Conservation (phyloP, 2,797 vertebrate species). For the Philypnodon macrostomus region DNA sequence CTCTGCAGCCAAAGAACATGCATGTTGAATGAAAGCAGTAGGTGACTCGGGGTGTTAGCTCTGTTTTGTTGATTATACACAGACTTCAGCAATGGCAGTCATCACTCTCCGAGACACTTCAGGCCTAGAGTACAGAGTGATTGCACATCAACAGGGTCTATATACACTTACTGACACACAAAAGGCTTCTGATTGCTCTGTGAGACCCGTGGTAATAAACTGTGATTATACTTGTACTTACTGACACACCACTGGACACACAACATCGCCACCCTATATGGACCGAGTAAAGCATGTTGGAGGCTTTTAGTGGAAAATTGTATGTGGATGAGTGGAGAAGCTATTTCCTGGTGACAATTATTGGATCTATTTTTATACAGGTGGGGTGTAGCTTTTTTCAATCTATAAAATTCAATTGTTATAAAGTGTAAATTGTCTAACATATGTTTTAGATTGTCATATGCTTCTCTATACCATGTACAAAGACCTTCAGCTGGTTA, state of each 20-base stretch:
- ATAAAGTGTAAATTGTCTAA: too few species aligned
- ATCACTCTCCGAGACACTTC: conserved; percentile 27
- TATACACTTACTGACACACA: conserved; percentile 53
- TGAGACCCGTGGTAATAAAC: conserved; percentile 35
- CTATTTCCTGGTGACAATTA: too few species aligned
- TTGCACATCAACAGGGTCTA: conserved; percentile 54
- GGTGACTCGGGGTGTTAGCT: background rate
- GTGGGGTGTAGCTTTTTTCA: too few species aligned
- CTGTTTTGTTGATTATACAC: conserved; percentile 43
- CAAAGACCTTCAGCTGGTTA: too few species aligned
- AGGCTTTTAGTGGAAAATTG: too few species aligned
- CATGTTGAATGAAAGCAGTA: background rate
- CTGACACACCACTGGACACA: conserved; percentile 10
- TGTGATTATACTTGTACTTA: conserved; percentile 42
- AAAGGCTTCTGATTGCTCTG: conserved; percentile 55
- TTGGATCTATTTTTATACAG: too few species aligned
- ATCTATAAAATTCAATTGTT: too few species aligned
- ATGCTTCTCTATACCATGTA: too few species aligned
- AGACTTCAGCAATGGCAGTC: conserved; percentile 26
- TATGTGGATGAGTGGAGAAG: too few species aligned
- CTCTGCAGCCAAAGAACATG: background rate
- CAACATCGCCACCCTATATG: conserved; percentile 8
- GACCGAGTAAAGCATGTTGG: background rate
- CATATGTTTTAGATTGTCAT: too few species aligned
- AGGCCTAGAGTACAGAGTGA: conserved; percentile 51